phyloP scores from a whole-genome alignment of 2,113 vertebrate genomes.

The Ardeotis arabs region DNA sequence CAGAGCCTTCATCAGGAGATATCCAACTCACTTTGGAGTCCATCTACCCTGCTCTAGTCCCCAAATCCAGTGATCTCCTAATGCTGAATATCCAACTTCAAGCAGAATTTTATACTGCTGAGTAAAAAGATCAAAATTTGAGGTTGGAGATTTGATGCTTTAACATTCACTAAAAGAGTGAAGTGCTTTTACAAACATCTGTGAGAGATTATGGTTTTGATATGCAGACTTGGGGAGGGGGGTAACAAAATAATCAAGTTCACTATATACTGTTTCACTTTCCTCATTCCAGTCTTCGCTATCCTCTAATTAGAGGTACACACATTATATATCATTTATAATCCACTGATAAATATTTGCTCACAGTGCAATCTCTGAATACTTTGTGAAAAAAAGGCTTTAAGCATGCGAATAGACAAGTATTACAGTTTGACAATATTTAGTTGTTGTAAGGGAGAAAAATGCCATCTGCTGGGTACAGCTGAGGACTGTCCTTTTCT shows the following conservation, averaged over 20 bases:
- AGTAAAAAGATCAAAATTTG: neutral
- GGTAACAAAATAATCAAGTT: neutral
- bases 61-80: neutral
- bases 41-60: neutral
- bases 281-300: neutral
- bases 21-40: neutral
- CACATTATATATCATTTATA: neutral
- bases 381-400: neutral
- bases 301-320: neutral
- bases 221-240: neutral
- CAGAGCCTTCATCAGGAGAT: neutral
- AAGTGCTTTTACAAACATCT: neutral
- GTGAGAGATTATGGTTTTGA: neutral
- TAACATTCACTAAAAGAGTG: neutral
- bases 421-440: constrained; percentile 3
- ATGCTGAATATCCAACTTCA: neutral
- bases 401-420: neutral
- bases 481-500: constrained; percentile 37
- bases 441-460: constrained; percentile 28
- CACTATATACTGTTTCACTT: neutral
- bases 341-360: neutral
- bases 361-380: neutral
- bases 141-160: neutral
- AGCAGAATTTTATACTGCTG: neutral
- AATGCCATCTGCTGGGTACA: constrained; percentile 70